These are phyloP conservation scores for Peromyscus maniculatus DNA, from an alignment of 2,113 vertebrate genomes.

Conservation along the genomic window DNA sequence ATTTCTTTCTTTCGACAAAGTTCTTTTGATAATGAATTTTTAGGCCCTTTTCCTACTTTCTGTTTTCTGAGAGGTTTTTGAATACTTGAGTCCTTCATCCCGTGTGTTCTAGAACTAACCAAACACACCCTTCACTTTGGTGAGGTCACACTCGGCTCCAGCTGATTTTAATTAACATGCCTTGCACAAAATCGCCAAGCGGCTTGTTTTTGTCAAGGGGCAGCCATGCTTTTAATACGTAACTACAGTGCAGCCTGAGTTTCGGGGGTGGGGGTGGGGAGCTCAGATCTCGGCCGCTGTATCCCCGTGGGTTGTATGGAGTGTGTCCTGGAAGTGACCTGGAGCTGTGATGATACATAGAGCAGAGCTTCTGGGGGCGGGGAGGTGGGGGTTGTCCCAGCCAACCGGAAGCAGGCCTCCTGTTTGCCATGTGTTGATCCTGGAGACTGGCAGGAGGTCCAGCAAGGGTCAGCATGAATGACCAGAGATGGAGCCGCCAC, in stretches of 20 bases:
- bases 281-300: neutral
- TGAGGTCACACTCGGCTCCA: slow-evolving; percentile 15
- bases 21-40: neutral
- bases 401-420: rapidly evolving
- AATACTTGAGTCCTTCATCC: neutral
- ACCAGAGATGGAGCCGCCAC: neutral
- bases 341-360: neutral
- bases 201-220: neutral
- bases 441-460: neutral
- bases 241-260: neutral
- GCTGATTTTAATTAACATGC: slow-evolving; percentile 59
- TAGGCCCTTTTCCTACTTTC: neutral
- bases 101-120: neutral
- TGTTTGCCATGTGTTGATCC: neutral
- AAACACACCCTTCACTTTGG: neutral
- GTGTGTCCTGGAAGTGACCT: neutral
- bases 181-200: neutral
- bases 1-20: neutral
- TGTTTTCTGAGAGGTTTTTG: slow-evolving; percentile 20
- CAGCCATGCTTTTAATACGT: neutral
- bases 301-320: neutral
- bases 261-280: rapidly evolving
- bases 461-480: neutral
- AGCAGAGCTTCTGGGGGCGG: neutral
- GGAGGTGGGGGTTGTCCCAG: neutral